A percentile compares a stretch with the other conserved stretches of the same genome.
phyloP scores from a whole-genome alignment of 2,888 invertebrate genomes.

The Drosophila phalerata region DNA sequence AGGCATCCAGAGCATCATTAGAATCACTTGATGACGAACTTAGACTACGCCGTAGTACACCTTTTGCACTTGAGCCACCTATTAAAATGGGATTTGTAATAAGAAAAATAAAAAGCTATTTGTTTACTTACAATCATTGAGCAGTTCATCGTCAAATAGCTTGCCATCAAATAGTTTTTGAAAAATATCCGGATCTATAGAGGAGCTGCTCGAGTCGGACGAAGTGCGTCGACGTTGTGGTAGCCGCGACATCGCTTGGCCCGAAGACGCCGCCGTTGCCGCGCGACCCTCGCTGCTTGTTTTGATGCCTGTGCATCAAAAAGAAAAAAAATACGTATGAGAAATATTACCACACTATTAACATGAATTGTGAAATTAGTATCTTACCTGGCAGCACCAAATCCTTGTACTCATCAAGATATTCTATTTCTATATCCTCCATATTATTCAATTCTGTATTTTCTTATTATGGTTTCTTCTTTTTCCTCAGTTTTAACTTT shows the following conservation, averaged over 20 bases:
- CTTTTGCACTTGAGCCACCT: constrained; percentile 28
- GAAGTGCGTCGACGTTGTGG: constrained; percentile 52
- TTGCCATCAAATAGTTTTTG: constrained; percentile 79
- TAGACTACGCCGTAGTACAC: constrained; percentile 19
- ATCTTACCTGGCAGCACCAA: constrained; percentile 82
- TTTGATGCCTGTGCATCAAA: constrained; percentile 50
- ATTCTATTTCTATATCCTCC: constrained; percentile 84
- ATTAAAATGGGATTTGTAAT: not conserved
- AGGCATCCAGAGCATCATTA: constrained; percentile 58
- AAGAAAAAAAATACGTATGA: not conserved
- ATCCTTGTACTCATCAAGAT: constrained; percentile 84
- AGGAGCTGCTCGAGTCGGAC: constrained; percentile 73
- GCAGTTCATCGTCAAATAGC: constrained; percentile 71
- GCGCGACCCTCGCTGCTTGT: constrained; percentile 40
- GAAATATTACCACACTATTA: not conserved
- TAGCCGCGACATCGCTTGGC: constrained; percentile 17
- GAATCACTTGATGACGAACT: constrained; percentile 66
- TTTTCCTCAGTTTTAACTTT: constrained; percentile 11
- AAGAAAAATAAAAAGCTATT: not conserved
- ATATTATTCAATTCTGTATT: constrained; percentile 57
- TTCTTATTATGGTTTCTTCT: constrained; percentile 9
- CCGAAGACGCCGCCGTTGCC: constrained; percentile 30
- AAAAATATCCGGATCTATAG: constrained; percentile 81
- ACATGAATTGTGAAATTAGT: not conserved
- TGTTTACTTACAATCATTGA: constrained; percentile 53